Conservation (phyloP, 2,113 vertebrate genomes). For the Cairina moschata region DNA sequence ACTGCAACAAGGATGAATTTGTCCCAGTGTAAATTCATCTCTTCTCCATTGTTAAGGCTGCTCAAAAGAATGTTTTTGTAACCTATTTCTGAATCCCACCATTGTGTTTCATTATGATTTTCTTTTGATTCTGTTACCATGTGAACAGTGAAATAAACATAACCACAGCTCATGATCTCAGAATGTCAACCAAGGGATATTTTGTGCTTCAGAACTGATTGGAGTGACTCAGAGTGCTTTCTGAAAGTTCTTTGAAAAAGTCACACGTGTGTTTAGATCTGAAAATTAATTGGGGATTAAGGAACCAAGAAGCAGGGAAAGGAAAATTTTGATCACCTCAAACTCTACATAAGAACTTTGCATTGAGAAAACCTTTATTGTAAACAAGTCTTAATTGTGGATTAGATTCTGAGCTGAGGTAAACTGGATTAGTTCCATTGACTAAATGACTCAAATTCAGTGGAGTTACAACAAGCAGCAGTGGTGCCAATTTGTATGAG, state of each 20-base stretch:
- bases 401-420: neutral
- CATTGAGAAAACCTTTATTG: slow-evolving; percentile 11
- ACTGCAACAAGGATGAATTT: slow-evolving; percentile 37
- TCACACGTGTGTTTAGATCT: slow-evolving; percentile 40
- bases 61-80: slow-evolving; percentile 58
- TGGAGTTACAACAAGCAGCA: neutral
- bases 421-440: slow-evolving; percentile 13
- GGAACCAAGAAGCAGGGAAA: neutral
- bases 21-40: slow-evolving; percentile 38
- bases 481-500: neutral
- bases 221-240: slow-evolving; percentile 49
- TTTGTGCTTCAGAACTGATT: slow-evolving; percentile 57
- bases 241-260: slow-evolving; percentile 49
- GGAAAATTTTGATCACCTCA: slow-evolving; percentile 24
- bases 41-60: slow-evolving; percentile 36
- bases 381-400: neutral
- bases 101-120: slow-evolving; percentile 70
- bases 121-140: slow-evolving; percentile 74
- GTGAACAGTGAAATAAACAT: slow-evolving; percentile 73
- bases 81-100: slow-evolving; percentile 55
- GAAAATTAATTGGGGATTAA: slow-evolving; percentile 68
- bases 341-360: slow-evolving; percentile 10
- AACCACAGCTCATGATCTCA: slow-evolving; percentile 65
- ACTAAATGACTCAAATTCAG: neutral
- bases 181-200: slow-evolving; percentile 64